These are phyloP conservation scores for Phoeniculus purpureus DNA, from an alignment of 2,797 vertebrate genomes.

Conservation along the genomic window DNA sequence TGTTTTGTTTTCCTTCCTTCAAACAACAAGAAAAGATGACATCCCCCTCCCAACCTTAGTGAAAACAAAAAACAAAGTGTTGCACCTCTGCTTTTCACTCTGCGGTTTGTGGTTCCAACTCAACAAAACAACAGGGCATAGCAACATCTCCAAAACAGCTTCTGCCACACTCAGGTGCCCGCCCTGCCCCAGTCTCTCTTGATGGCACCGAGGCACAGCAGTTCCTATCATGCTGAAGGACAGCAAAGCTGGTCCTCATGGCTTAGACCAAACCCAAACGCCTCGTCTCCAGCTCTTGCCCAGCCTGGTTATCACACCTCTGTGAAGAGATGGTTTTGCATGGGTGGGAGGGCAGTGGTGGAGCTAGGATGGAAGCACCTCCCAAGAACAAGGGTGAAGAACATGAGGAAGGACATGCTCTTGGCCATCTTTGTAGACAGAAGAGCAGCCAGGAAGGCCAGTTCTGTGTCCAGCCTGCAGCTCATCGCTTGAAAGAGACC, in stretches of 20 bases:
- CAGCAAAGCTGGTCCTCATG: accelerated
- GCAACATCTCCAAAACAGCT: conserved; percentile 51
- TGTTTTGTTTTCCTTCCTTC: conserved; percentile 13
- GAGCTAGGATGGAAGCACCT: neutral
- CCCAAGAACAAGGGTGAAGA: neutral
- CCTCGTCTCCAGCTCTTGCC: neutral
- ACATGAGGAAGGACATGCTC: neutral
- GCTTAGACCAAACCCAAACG: accelerated
- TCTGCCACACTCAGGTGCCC: neutral
- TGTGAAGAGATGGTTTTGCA: neutral
- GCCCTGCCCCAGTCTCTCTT: accelerated
- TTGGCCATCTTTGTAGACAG: neutral
- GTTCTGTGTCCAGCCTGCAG: neutral
- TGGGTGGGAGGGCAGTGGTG: neutral
- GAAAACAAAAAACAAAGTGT: neutral
- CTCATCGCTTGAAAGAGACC: neutral
- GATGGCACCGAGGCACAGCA: accelerated
- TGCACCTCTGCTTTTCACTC: neutral
- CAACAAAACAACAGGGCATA: conserved; percentile 37
- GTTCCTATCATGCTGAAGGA: accelerated
- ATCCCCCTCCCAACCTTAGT: too few relatives aligned
- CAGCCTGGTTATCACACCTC: accelerated
- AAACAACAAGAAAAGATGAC: neutral
- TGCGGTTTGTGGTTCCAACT: conserved; percentile 60
- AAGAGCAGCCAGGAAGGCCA: neutral